Conservation (phyloP, 92 coral and sea anemone species). For the Palythoa grandiflora region DNA sequence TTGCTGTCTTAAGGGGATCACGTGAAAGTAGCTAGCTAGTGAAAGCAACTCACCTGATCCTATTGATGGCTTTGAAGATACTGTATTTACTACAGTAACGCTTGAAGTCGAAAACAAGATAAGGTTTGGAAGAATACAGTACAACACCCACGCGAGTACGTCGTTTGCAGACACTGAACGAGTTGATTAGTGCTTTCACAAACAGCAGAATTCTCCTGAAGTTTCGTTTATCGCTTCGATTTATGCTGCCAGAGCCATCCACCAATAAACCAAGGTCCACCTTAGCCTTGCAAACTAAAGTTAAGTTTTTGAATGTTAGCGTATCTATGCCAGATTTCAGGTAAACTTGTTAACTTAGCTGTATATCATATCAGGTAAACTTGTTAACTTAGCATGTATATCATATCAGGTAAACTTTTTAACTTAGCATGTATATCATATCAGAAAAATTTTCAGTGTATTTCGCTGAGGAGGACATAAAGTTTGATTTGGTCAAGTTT, state of each 20-base stretch:
- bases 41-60: conserved; percentile 49
- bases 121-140: conserved; percentile 65
- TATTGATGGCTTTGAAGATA: conserved; percentile 64
- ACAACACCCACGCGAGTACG: conserved; percentile 85
- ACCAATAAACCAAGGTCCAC: conserved; percentile 80
- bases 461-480: no score
- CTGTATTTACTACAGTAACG: conserved; percentile 55
- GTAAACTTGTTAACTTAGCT: background rate
- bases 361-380: no score
- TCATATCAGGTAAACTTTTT: background rate
- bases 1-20: background rate
- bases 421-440: background rate
- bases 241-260: conserved; percentile 89
- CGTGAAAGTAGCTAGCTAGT: background rate
- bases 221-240: conserved; percentile 57
- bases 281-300: conserved; percentile 72
- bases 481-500: no score
- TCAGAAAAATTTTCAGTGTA: no score
- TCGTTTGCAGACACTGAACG: conserved; percentile 71
- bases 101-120: conserved; percentile 70
- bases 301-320: background rate
- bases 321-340: no score
- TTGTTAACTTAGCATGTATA: no score
- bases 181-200: conserved; percentile 79
- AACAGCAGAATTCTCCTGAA: conserved; percentile 74